Base-by-base conservation (phyloP, 2,113 vertebrate genomes). In the Otolemur garnettii region DNA sequence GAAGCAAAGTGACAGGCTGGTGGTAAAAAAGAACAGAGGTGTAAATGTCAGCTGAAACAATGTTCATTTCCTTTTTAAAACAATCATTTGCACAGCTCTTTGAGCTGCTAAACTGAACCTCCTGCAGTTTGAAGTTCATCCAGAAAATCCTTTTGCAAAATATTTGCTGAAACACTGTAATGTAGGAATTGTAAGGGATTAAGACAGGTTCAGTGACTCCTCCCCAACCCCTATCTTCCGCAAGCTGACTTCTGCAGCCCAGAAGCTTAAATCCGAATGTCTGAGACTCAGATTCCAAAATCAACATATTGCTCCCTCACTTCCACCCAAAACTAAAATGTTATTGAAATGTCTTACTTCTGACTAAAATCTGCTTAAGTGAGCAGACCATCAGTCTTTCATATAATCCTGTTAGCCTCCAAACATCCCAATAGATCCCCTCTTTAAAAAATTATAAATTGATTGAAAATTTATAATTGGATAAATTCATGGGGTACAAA, bases 21-120 rank as follows among this genome's bases (percentile, higher is more conserved):
- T 86, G 94, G 71, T 86, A 95, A 97, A 98, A 98, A 90, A 97
- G 77, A 96, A 96, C 89, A 96, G 91, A 98, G 96, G 97, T 98
- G 98, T 98, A 98, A 98, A 98, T 98, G 98, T 97, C 98, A 98
- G 95, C 95, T 97, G 95, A 98, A 98, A 98, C 96, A 98, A 98
- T 97, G 97, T 98, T 98, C 96, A 83, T 98, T 98, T 97, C 97
- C 97, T 97, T 97, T 33, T 3, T 6, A 19, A 89, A 91, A 90
- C 88, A 87, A 78, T 88, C 28, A 98, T 98, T 98, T 98, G 92
- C 93, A 97, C 96, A 97, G 96, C 87, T 97, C 81, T 98, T 53
- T 10, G 0, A 98, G 92, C 87, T 90, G 89, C 97, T 93, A 97
- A 96, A 98, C 95, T 93, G 95, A 98, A 94, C 93, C 96, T 87